Evolutionary conservation across 1,140 invertebrate species (phyloP), one percentile per base, ranked within the genome.

Genomic region (Scaptodrosophila lebanonensis): DNA sequence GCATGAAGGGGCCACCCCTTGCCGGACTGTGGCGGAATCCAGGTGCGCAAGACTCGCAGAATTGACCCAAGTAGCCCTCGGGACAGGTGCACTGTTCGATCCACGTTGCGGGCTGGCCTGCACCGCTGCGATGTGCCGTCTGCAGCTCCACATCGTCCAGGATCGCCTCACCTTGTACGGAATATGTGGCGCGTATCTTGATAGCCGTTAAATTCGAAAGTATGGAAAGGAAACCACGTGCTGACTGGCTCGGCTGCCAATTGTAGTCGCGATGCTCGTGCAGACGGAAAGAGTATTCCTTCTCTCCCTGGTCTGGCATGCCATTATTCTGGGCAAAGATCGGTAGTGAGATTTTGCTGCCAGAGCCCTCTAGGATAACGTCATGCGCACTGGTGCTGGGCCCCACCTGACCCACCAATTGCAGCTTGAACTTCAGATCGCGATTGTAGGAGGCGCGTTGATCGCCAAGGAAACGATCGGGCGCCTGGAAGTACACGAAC

Each of bases 31-130:
- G 95, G 29, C 96, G 92, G 73, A 93, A 99, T 0, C 97, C 97
- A 0, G 96, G 94, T 0, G 94, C 94, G 86, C 98, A 99, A 0
- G 96, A 97, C 88, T 99, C 98, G 84, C 98, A 99, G 87, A 96
- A 98, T 87, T 99, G 96, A 0, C 98, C 93, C 0, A 95, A 91
- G 71, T 98, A 99, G 0, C 96, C 97, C 50, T 93, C 90, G 0
- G 95, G 96, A 87, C 98, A 99, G 5, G 92, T 92, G 85, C 98
- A 99, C 69, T 93, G 93, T 87, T 99, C 98, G 3, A 99, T 93
- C 97, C 96, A 99, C 39, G 92, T 91, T 0, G 97, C 97, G 0
- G 92, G 89, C 1, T 91, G 89, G 1, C 95, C 95, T 30, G 94
- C 92, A 2, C 93, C 92, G 0, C 94, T 94, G 9, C 93, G 89